Percentiles rank a stretch among this genome's conserved stretches.
Conservation (phyloP, 2,888 invertebrate species). For the Ophonus ardosiacus region DNA sequence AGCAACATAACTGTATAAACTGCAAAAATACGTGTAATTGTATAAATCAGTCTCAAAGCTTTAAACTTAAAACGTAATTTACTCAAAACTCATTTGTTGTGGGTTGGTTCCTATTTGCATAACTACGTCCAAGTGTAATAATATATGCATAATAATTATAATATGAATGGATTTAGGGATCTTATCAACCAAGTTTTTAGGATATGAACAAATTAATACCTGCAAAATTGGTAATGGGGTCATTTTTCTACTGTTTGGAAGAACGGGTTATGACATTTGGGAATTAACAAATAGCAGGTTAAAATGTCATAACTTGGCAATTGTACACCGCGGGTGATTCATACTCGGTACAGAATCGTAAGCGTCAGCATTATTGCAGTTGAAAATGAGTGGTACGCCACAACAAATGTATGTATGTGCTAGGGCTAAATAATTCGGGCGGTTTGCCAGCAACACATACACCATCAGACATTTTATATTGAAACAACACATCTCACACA, state of each 20-base stretch:
- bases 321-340: slow-evolving; percentile 18
- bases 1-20: too few species aligned
- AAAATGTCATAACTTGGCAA: slow-evolving; percentile 8
- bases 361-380: slow-evolving; percentile 41
- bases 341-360: not conserved
- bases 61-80: too few species aligned
- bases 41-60: too few species aligned
- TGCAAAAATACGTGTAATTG: too few species aligned
- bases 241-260: not conserved
- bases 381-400: slow-evolving; percentile 42
- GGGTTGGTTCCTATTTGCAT: too few species aligned
- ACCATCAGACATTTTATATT: slow-evolving; percentile 15
- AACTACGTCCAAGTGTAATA: too few species aligned
- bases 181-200: too few species aligned
- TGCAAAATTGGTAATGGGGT: not conserved
- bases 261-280: not conserved
- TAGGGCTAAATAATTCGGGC: slow-evolving; percentile 27
- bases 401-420: slow-evolving; percentile 36
- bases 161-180: too few species aligned
- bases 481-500: slow-evolving; percentile 6
- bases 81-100: too few species aligned
- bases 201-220: too few species aligned
- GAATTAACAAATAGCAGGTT: not conserved
- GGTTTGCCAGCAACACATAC: slow-evolving; percentile 13
- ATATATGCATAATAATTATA: too few species aligned